A percentile compares a stretch with the other conserved stretches of the same genome.
Evolutionary conservation across 2,113 vertebrate species (phyloP).

Genomic region (Numida meleagris): DNA sequence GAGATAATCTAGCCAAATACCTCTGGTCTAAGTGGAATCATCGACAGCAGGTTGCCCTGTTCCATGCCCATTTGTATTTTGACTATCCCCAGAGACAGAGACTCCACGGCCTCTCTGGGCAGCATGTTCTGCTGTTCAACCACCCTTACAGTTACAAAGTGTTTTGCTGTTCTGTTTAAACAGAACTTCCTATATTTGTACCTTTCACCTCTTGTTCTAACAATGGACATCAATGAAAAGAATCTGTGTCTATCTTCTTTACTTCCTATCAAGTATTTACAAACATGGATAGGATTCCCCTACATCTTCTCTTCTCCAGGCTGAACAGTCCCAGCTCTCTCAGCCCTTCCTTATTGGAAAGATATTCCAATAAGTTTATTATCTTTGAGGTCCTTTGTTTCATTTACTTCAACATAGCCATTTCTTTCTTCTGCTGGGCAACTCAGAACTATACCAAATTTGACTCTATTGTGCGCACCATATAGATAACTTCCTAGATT

Average conservation of each 20-base stretch:
- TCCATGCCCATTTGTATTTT: neutral
- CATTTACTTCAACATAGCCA: neutral
- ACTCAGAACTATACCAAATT: neutral
- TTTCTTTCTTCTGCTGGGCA: neutral
- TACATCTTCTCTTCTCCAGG: neutral
- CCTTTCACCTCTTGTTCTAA: neutral
- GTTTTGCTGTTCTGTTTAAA: neutral
- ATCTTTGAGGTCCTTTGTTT: neutral
- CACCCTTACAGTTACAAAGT: neutral
- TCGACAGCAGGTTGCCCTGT: neutral
- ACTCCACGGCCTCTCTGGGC: neutral
- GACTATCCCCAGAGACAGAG: neutral
- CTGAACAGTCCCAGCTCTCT: neutral
- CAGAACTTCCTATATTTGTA: neutral
- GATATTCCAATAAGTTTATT: neutral
- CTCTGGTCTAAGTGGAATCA: neutral
- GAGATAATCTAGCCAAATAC: neutral
- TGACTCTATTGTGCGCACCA: accelerated
- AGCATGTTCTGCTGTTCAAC: neutral
- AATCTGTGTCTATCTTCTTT: neutral
- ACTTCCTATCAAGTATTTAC: neutral
- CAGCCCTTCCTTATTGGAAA: neutral
- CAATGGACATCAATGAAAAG: neutral
- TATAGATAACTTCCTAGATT: neutral
- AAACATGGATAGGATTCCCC: neutral